Base-by-base conservation (phyloP, 37 sponge, comb jelly and placozoan species). In the Dysidea cf. avara region DNA sequence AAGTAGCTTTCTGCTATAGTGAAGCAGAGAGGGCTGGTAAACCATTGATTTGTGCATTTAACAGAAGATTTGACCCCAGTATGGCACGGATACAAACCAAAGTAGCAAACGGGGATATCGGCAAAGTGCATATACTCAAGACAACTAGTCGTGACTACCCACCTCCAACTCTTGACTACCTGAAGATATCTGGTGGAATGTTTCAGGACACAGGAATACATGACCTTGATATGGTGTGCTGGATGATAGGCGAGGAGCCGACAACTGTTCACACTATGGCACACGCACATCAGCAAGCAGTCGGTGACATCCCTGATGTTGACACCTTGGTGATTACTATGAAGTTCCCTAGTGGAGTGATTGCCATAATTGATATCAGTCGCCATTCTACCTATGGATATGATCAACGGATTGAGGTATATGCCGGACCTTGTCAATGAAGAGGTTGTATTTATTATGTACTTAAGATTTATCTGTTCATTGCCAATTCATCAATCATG, bases 371-470 rank as follows among this genome's bases (percentile, higher is more conserved):
- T 2, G 78, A 92, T 61, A 73, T 87, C 34, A 87, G 72, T 50
- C 61, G 93, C 39, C 88, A 87, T 56, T 79, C 93, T n/a, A 39
- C 33, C 37, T 87, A 92, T 48, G 88, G 88, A 0, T 92, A 92
- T 52, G 93, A 92, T 66, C 87, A 87, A 61, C 64, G 93, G 53
- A 36, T 92, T 22, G 93, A 92, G 80, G 93, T 87, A n/a, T n/a
- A n/a, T n/a, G n/a, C n/a, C n/a, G n/a, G n/a, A n/a, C n/a, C n/a
- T n/a, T n/a, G n/a, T n/a, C n/a, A n/a, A n/a, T n/a, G n/a, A n/a
- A n/a, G n/a, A n/a, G n/a, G n/a, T n/a, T n/a, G n/a, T n/a, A n/a
- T n/a, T n/a, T n/a, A n/a, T n/a, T n/a, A n/a, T n/a, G n/a, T n/a
- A n/a, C n/a, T n/a, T n/a, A n/a, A n/a, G n/a, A n/a, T n/a, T n/a